These are phyloP conservation scores for Odontocerum albicorne DNA, from an alignment of 2,888 invertebrate species.

Conservation along the genomic window DNA sequence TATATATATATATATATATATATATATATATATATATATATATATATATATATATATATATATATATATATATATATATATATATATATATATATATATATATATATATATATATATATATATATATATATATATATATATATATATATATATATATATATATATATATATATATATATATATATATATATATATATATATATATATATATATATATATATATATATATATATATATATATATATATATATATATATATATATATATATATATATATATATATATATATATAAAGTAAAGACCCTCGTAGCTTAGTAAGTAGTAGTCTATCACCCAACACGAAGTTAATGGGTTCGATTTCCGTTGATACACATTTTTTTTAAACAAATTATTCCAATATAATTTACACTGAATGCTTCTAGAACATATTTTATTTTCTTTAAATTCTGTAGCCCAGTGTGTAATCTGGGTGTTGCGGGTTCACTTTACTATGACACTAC, in stretches of 20 bases:
- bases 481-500: no score
- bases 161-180: neutral
- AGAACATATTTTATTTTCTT: no score
- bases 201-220: neutral
- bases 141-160: neutral
- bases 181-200: neutral
- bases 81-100: neutral
- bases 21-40: neutral
- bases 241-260: neutral
- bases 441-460: no score
- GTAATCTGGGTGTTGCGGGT: no score
- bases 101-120: neutral
- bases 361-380: no score
- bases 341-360: no score
- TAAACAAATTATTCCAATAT: no score
- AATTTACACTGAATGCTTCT: no score
- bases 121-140: neutral
- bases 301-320: no score
- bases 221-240: neutral
- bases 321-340: no score
- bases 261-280: neutral
- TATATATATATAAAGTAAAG: neutral
- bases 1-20: neutral
- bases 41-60: neutral
- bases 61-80: neutral